Evolutionary conservation across 2,797 vertebrate species (phyloP), one percentile per base, ranked within the genome.

Genomic region (Notolabrus celidotus): DNA sequence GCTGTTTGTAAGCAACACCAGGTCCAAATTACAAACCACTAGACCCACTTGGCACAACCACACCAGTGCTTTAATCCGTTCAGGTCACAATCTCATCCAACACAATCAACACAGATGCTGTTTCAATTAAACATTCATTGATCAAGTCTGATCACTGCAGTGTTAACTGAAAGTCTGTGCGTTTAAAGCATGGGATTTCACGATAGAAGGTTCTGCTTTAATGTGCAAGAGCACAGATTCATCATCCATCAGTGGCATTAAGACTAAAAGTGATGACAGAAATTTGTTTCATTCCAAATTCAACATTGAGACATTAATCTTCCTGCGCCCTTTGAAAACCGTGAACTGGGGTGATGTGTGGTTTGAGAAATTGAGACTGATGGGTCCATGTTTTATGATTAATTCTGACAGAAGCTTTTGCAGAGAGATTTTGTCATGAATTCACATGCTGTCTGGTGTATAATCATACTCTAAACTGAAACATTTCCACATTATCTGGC

Each of bases 111-210:
- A 66, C 50, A 41, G 76, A 76, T 66, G 68, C 65, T 8, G 2
- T 85, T 82, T 80, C 71, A 81, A 81, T 85, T 69, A 84, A 85
- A 86, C 71, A 84, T 83, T 80, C 71, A 82, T 75, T 4, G 68
- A 73, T 74, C 23, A 52, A 51, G 51, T 57, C 63, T 64, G 55
- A 74, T 55, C 49, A 47, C 46, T 14, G 1, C 17, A 43, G 57
- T 2, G 41, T 79, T 70, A 20, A 38, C 62, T 63, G n/a, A n/a
- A n/a, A n/a, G n/a, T n/a, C 4, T 22, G 29, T 9, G 38, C 51
- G 31, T 12, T 17, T 56, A 43, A 42, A 5, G 8, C 14, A 5
- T 17, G 14, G 16, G 10, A 47, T 29, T 63, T 51, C 29, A 51
- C 33, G 7, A 2, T 5, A 55, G 27, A 42, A 3, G 6, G 9